Percentiles rank a stretch among this genome's conserved stretches.
Evolutionary conservation across 2,113 vertebrate species (phyloP).

Genomic region (Sylvia atricapilla): DNA sequence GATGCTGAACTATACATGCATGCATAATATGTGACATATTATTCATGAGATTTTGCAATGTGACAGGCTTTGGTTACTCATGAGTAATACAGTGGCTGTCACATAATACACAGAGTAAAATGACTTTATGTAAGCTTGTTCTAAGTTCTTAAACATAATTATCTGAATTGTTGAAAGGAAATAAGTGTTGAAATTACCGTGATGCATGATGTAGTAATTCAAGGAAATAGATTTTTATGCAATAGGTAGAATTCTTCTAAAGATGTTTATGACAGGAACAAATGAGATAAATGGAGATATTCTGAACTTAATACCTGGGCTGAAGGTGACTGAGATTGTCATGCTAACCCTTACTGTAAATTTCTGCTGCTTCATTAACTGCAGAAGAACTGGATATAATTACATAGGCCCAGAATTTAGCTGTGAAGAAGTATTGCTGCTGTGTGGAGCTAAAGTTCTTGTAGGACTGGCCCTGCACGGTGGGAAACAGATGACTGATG

Average conservation of each 20-base stretch:
- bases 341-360: neutral
- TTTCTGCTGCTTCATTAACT: neutral
- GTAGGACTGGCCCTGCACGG: neutral
- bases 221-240: neutral
- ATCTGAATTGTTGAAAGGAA: constrained; percentile 50
- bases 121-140: constrained; percentile 21
- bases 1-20: constrained; percentile 41
- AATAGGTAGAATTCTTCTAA: neutral
- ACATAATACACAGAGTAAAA: constrained; percentile 26
- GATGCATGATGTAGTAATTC: neutral
- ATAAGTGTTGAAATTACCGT: constrained; percentile 32
- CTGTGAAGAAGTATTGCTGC: neutral
- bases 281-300: constrained; percentile 17
- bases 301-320: neutral
- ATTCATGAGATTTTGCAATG: constrained; percentile 43
- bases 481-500: neutral
- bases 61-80: constrained; percentile 49
- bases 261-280: neutral
- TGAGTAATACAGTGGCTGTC: constrained; percentile 21
- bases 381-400: neutral
- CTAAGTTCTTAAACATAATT: constrained; percentile 54
- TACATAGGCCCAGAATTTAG: neutral
- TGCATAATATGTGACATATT: constrained; percentile 55
- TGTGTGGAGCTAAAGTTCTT: neutral
- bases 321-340: neutral